Base-by-base conservation (phyloP, 2,113 vertebrate species). In the Chaetops frenatus region DNA sequence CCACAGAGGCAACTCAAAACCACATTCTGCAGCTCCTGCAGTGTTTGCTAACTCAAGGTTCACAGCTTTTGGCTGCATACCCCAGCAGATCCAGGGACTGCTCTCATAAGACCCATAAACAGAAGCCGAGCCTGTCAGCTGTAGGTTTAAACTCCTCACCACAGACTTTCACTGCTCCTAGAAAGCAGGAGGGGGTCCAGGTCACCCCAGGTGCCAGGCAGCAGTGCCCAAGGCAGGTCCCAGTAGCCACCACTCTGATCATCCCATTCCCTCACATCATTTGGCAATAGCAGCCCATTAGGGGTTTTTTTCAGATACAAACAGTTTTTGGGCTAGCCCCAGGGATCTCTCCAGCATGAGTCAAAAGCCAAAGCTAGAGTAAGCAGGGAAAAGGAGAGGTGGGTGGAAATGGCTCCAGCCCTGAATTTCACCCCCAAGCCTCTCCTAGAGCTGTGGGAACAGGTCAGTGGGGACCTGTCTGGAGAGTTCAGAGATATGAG, bases 251-350 rank as follows among this genome's bases (percentile, higher is more conserved):
- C 35, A 11, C 42, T 61, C 72, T 14, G 50, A 50, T 36, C 69
- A 45, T n/a, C 16, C 69, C 7, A 0, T 45, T 87, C 51, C 42
- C 42, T 85, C 1, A 0, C 60, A 19, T 74, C 6, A 0, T 50
- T 78, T 70, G 15, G 62, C 64, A 77, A 27, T 1, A 70, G 31
- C 38, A 87, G 28, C 40, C 28, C 21, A 12, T 0, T 0, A 66
- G 15, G 42, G 42, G 57, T 12, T 61, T 89, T 82, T 91, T 84
- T 70, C 51, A 66, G 56, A 81, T n/a, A 35, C 25, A 53, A 62
- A 24, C 16, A 50, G 35, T 18, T 85, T 85, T 74, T 21, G 65
- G 47, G 64, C 51, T 84, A 77, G 60, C 67, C 62, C 47, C 2
- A 2, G 17, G 33, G 53, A 79, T 47, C 72, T 76, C 81, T 79